Conservation (phyloP, 2,797 vertebrate species). For the Sus cebifrons region DNA sequence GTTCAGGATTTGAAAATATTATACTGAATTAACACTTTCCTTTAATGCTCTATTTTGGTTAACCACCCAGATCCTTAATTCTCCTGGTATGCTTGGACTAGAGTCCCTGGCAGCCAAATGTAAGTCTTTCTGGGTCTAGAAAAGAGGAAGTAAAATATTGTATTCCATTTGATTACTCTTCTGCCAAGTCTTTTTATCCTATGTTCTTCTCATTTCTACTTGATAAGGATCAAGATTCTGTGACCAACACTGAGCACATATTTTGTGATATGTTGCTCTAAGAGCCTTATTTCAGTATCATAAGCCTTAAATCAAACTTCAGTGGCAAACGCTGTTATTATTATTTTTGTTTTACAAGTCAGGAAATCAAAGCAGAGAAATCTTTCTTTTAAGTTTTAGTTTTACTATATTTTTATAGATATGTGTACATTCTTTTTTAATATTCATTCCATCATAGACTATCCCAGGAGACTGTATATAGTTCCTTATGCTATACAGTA, state of each 20-base stretch:
- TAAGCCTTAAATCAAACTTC: neutral
- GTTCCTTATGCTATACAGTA: no score
- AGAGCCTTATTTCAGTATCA: neutral
- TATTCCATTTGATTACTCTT: neutral
- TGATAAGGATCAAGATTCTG: neutral
- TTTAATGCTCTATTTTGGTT: neutral
- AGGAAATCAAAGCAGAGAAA: no score
- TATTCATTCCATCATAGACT: no score
- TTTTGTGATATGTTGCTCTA: neutral
- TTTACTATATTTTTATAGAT: no score
- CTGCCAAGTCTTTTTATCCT: neutral
- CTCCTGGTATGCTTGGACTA: neutral
- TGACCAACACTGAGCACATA: neutral
- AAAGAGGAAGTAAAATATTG: neutral
- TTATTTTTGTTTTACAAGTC: no score
- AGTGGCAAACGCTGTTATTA: no score
- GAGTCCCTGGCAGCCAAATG: neutral
- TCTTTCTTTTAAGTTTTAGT: no score
- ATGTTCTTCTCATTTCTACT: neutral
- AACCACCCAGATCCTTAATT: neutral
- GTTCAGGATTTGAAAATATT: neutral
- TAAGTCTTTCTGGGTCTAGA: neutral
- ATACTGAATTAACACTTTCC: neutral
- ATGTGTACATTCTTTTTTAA: no score
- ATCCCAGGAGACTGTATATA: no score